phyloP scores from a whole-genome alignment of 2,888 invertebrate genomes.

The Archaeoteleia sp. region DNA sequence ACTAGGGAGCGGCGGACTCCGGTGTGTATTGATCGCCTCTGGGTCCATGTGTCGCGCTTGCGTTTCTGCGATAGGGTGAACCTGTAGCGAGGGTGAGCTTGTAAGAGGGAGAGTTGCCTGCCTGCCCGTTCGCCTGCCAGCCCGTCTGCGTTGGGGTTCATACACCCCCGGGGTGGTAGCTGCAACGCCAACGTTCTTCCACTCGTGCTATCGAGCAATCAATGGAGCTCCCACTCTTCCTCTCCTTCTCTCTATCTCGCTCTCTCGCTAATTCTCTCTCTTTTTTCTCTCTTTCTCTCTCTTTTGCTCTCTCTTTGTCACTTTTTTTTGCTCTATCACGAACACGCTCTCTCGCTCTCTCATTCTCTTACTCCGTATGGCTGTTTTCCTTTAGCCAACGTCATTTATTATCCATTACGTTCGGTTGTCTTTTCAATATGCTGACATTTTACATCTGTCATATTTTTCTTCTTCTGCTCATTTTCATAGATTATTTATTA shows the following conservation, averaged over 20 bases:
- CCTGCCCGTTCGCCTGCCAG: conserved; percentile 23
- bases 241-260: conserved; percentile 48
- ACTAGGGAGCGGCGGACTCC: conserved; percentile 57
- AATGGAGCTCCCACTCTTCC: conserved; percentile 68
- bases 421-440: neutral
- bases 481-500: conserved; percentile 11
- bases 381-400: conserved; percentile 28
- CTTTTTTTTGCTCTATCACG: conserved; percentile 3
- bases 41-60: conserved; percentile 73
- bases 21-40: conserved; percentile 72
- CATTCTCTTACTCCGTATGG: conserved; percentile 6
- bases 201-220: conserved; percentile 67
- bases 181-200: conserved; percentile 64
- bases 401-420: conserved; percentile 36
- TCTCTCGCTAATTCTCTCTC: conserved; percentile 31
- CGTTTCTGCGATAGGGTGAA: conserved; percentile 64
- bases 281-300: conserved; percentile 32
- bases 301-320: conserved; percentile 20
- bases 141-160: conserved; percentile 67
- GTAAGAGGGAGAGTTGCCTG: conserved; percentile 27
- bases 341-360: conserved; percentile 1
- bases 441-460: conserved; percentile 30
- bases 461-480: conserved; percentile 1
- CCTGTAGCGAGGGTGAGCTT: conserved; percentile 59
- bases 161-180: conserved; percentile 67